These are phyloP conservation scores for Euspilapteryx auroguttella DNA, from an alignment of 2,888 invertebrate genomes.

Conservation along the genomic window DNA sequence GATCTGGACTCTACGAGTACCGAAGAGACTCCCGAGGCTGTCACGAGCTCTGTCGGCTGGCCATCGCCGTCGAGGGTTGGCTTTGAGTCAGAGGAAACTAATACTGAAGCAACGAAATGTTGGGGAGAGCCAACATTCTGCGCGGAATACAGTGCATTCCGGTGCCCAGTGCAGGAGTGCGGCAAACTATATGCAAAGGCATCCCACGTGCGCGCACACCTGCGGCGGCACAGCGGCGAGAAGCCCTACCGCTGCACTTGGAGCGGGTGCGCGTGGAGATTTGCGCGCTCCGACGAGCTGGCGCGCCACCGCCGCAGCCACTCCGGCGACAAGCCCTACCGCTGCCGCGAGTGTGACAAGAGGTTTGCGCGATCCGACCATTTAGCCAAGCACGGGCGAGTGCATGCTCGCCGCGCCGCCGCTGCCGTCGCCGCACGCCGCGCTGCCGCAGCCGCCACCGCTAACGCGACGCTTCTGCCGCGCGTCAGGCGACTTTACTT, in stretches of 20 bases:
- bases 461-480: constrained; percentile 5
- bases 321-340: constrained; percentile 92
- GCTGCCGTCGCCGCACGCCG: constrained; percentile 26
- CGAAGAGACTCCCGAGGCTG: constrained; percentile 20
- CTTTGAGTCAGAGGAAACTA: constrained; percentile 12
- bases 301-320: constrained; percentile 93
- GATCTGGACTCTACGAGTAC: constrained; percentile 20
- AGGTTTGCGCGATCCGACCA: constrained; percentile 93
- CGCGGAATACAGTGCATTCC: constrained; percentile 61
- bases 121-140: constrained; percentile 46
- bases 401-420: constrained; percentile 69
- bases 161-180: constrained; percentile 71
- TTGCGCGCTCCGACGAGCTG: constrained; percentile 92
- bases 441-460: constrained; percentile 13
- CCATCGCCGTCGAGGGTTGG: constrained; percentile 3
- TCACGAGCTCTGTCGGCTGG: constrained; percentile 14
- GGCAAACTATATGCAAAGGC: constrained; percentile 86
- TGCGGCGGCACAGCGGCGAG: constrained; percentile 83
- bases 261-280: constrained; percentile 87
- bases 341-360: constrained; percentile 85
- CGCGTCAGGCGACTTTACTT: constrained; percentile 1
- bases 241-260: constrained; percentile 75
- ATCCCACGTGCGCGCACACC: constrained; percentile 86
- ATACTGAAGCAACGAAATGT: constrained; percentile 18
- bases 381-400: constrained; percentile 87